Percentiles rank a stretch among this genome's conserved stretches.
phyloP scores from a whole-genome alignment of 2,113 vertebrate species.

The Myrmecobius fasciatus region DNA sequence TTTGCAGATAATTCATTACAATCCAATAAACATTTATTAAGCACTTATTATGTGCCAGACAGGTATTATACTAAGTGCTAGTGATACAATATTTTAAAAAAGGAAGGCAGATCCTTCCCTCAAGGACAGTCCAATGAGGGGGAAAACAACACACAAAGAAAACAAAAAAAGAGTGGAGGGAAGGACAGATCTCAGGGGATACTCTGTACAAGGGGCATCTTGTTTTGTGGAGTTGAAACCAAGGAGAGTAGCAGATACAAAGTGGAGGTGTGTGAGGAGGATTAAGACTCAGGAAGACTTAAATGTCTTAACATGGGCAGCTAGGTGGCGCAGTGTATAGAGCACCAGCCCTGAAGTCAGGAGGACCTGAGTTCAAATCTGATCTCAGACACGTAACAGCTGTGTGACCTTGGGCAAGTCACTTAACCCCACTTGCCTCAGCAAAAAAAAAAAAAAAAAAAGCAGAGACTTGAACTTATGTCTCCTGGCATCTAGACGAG shows the following conservation, averaged over 20 bases:
- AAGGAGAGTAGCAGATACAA: not conserved
- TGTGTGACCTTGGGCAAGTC: too few species aligned
- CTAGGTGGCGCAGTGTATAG: too few species aligned
- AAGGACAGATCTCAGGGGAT: not conserved
- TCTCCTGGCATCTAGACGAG: too few species aligned
- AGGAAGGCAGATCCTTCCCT: not conserved
- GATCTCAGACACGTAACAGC: too few species aligned
- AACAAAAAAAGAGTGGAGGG: not conserved
- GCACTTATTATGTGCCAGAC: too few species aligned
- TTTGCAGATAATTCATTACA: not conserved
- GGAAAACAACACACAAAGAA: not conserved
- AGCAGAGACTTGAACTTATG: not conserved
- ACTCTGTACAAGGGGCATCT: not conserved
- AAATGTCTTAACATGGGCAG: not conserved
- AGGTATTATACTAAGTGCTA: not conserved
- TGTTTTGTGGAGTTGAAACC: not conserved
- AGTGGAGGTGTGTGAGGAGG: not conserved
- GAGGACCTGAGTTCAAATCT: too few species aligned
- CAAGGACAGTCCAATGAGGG: not conserved
- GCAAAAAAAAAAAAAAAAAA: too few species aligned
- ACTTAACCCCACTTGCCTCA: too few species aligned
- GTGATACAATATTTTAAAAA: not conserved
- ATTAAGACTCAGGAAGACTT: not conserved
- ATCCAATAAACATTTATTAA: not conserved
- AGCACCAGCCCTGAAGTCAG: too few species aligned